Base-by-base conservation (phyloP, 1,140 invertebrate genomes). In the Galleria mellonella region DNA sequence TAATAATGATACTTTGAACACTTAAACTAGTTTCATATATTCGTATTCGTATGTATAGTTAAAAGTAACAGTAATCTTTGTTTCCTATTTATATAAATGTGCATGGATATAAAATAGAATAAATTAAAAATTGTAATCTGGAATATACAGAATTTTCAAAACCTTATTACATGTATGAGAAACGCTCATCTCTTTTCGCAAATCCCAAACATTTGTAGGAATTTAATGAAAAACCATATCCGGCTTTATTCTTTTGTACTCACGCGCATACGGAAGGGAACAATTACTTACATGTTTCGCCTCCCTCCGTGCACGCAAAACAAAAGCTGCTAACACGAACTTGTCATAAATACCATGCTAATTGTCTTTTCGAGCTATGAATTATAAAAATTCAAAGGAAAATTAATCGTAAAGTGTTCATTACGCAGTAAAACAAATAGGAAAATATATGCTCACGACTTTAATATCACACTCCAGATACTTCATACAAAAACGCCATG, bases 171-270 rank as follows among this genome's bases (percentile, higher is more conserved):
- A 50, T 52, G 43, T 29, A 37, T 32, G 15, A 9, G 10, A 66
- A 62, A 59, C 17, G 17, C 17, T 6, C 17, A 23, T 23, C 17
- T 2, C 6, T 23, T 6, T 23, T 23, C 17, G 6, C 17, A 23
- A 23, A 23, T 3, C 17, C 17, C 17, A 23, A 3, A 23, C 17
- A 23, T 23, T 23, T 23, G 6, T 52, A 49, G 46, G 53, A 66
- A 66, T 66, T 51, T 59, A 47, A 66, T 62, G 59, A 62, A 66
- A 65, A 65, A 59, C 62, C 51, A 54, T 47, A 58, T 51, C 49
- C 35, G 55, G 55, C 55, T 59, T 62, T 66, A 53, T 60, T 62
- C 17, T 23, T 37, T 8, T 17, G 15, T 17, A 55, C 46, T 36
- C 30, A 44, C 49, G 31, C 54, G 48, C 47, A 55, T 61, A 57